Evolutionary conservation across 2,797 vertebrate genomes (phyloP).

Genomic region (Pelobates cultripes): DNA sequence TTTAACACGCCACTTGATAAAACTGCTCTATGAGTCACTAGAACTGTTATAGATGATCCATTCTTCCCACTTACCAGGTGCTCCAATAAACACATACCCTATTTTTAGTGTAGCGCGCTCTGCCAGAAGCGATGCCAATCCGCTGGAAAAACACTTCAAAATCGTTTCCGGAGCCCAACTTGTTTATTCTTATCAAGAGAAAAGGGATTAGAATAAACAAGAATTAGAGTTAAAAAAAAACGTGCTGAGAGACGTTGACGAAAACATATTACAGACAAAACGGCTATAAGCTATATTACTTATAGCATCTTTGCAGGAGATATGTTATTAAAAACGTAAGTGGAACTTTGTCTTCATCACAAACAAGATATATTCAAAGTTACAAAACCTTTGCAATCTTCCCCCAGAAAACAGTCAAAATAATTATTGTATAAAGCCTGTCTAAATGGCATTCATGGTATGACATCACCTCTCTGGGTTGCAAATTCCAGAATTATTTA

Average conservation of each 20-base stretch:
- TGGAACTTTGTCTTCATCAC: too few relatives aligned
- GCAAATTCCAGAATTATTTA: too few relatives aligned
- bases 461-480: too few relatives aligned
- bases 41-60: neutral
- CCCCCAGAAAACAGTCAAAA: too few relatives aligned
- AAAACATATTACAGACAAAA: too few relatives aligned
- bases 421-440: too few relatives aligned
- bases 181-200: constrained; percentile 81
- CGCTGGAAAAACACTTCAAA: constrained; percentile 96
- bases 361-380: too few relatives aligned
- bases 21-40: constrained; percentile 26
- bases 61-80: constrained; percentile 48
- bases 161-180: constrained; percentile 95
- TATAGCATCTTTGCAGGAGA: too few relatives aligned
- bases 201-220: neutral
- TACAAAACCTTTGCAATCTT: too few relatives aligned
- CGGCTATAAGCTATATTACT: too few relatives aligned
- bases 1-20: constrained; percentile 32
- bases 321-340: too few relatives aligned
- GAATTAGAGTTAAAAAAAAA: neutral
- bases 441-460: too few relatives aligned
- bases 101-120: constrained; percentile 93
- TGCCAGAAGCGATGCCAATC: constrained; percentile 88
- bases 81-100: constrained; percentile 72
- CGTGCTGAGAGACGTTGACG: neutral